Percentiles rank a stretch among this genome's conserved stretches.
Evolutionary conservation across 2,797 vertebrate genomes (phyloP).

Genomic region (Euphonia xanthogaster): DNA sequence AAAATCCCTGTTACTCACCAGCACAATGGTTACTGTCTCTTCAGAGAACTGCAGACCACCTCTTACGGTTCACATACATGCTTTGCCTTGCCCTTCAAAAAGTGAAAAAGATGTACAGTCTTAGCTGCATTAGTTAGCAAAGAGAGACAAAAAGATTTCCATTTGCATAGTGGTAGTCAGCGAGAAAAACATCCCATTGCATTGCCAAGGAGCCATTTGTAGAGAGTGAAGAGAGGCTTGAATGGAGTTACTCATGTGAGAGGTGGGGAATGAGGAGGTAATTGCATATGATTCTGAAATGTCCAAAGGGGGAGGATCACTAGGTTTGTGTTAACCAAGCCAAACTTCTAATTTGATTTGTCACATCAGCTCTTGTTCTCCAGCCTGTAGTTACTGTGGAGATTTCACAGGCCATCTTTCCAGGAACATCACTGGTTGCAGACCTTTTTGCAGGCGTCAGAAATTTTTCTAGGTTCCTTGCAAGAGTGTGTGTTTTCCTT

Average conservation of each 20-base stretch:
- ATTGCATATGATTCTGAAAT: not conserved
- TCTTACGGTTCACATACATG: not conserved
- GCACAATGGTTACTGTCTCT: not conserved
- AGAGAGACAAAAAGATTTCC: not conserved
- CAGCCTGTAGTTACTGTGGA: not conserved
- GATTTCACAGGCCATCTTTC: not conserved
- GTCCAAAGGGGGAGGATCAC: not conserved
- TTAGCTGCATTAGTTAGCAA: not conserved
- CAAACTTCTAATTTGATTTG: conserved; percentile 14
- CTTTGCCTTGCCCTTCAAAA: not conserved
- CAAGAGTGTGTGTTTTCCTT: not conserved
- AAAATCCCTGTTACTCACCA: not conserved
- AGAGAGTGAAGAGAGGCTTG: not conserved
- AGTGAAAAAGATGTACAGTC: not conserved
- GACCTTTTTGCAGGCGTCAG: not conserved
- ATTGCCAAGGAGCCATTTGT: not conserved
- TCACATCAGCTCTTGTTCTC: not conserved
- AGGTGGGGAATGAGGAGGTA: not conserved
- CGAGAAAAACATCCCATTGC: not conserved
- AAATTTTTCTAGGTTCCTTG: not conserved
- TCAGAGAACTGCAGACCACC: not conserved
- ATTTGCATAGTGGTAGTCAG: conserved; percentile 14
- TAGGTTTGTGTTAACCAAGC: not conserved
- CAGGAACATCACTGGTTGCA: not conserved
- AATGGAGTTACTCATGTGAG: conserved; percentile 52